A percentile compares a stretch with the other conserved stretches of the same genome.
phyloP scores from a whole-genome alignment of 2,888 invertebrate species.

The Heliconius charithonia region DNA sequence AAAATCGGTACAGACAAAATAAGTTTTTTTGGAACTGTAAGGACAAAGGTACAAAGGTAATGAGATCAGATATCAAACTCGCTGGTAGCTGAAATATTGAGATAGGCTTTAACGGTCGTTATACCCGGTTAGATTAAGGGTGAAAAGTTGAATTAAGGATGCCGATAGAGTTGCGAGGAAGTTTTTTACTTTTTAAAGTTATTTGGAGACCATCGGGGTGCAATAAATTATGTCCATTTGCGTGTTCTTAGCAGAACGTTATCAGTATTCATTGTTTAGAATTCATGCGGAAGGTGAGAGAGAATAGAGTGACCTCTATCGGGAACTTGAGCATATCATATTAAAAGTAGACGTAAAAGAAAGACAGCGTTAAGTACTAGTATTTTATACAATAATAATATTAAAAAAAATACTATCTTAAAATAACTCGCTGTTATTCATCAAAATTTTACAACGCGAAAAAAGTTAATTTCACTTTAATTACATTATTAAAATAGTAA shows the following conservation, averaged over 20 bases:
- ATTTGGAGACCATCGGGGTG: background rate
- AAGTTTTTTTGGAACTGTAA: background rate
- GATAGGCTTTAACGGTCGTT: conserved; percentile 1
- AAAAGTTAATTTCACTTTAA: background rate
- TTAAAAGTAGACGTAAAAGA: too few species aligned
- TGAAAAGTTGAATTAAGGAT: background rate
- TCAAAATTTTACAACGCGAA: background rate
- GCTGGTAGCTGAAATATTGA: background rate
- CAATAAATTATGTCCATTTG: background rate
- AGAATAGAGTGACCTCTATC: too few species aligned
- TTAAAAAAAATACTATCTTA: background rate
- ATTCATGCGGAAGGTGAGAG: too few species aligned
- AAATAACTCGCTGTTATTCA: background rate
- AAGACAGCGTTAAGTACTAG: too few species aligned
- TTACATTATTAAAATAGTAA: background rate
- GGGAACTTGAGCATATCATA: too few species aligned
- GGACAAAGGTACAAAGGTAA: background rate
- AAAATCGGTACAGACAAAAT: background rate
- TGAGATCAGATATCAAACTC: conserved; percentile 4
- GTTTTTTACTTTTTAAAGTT: background rate
- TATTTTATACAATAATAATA: too few species aligned
- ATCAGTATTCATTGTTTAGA: too few species aligned
- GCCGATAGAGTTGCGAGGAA: background rate
- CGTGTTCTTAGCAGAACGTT: too few species aligned
- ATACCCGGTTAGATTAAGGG: background rate